Evolutionary conservation across 2,888 invertebrate genomes (phyloP), one percentile per base, ranked within the genome.

Genomic region (Amphiduros pacificus): DNA sequence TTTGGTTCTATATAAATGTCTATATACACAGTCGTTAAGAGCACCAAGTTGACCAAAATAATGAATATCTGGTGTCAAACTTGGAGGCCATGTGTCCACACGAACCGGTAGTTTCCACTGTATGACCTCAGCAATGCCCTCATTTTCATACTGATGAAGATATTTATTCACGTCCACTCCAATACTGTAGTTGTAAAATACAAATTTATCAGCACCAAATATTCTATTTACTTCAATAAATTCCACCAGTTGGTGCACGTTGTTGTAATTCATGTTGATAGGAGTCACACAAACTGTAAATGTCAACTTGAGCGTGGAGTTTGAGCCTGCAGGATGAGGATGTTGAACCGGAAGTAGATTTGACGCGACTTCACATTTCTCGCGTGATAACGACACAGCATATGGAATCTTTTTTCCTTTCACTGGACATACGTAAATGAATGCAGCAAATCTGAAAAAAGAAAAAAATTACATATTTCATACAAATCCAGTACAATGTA

Each of bases 11-110:
- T 63, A 62, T 57, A 68, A 62, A 53, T 70, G 53, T 11, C 70
- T 50, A 52, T 71, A 71, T 14, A 71, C 57, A 50, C 71, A 71
- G 50, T 71, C 71, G 55, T 71, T 66, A n/a, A 70, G 52, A 0
- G 66, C 61, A 24, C 51, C 68, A 14, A 71, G 36, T 55, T 71
- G 71, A 2, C 53, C 71, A 41, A 64, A 69, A 53, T 71, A 71
- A 62, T 69, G 71, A 6, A 71, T 54, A 52, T 66, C 66, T 4
- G 61, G 59, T 29, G n/a, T n/a, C n/a, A n/a, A n/a, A n/a, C n/a
- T n/a, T n/a, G n/a, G n/a, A n/a, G n/a, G n/a, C n/a, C n/a, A n/a
- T n/a, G n/a, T n/a, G 2, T 50, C 59, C 20, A 28, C 32, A 2
- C 64, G 63, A 20, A 22, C 24, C 2, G 69, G 69, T 1, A 68